Evolutionary conservation across 2,888 invertebrate species (phyloP), one percentile per base, ranked within the genome.

Genomic region (Parnassius smintheus): DNA sequence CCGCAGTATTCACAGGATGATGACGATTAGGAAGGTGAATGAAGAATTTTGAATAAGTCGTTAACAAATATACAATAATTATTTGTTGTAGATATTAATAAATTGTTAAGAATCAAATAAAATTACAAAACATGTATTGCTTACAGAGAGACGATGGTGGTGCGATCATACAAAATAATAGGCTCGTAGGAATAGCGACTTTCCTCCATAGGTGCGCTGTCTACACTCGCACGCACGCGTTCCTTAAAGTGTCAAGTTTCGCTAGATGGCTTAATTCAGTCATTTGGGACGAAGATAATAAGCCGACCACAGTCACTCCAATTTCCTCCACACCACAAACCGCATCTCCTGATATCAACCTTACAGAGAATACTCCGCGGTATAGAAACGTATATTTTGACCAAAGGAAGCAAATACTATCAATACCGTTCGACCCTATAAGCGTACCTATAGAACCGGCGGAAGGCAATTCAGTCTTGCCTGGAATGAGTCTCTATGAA

Each of bases 111-210:
- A 35, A 7, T 35, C 35, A 35, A 35, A 4, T 35, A 35, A 35
- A 35, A 35, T 35, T 35, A 35, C 35, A 35, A 35, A 25, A 2
- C 4, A 35, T 7, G 35, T 7, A 35, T 60, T 45, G 41, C 45
- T 83, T 78, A 3, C 82, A 91, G 91, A 85, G 75, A 75, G 91
- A 91, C 80, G 85, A 90, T 66, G 91, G 91, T 1, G 91, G 91
- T 0, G 87, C 91, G 1, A 84, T 91, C 0, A 77, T 91, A 45
- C 91, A 91, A 55, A 90, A 91, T 78, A 81, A 85, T 70, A 89
- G 86, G 0, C 73, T 91, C 0, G 70, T 91, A 11, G 91, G 77
- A 0, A 68, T 91, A 18, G 74, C 90, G 0, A 75, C 82, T 1
- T 91, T 86, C 73, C 70, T 83, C 51, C 86, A 88, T 74, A 72